Conservation (phyloP, 2,113 vertebrate genomes). For the Arothron firmamentum region DNA sequence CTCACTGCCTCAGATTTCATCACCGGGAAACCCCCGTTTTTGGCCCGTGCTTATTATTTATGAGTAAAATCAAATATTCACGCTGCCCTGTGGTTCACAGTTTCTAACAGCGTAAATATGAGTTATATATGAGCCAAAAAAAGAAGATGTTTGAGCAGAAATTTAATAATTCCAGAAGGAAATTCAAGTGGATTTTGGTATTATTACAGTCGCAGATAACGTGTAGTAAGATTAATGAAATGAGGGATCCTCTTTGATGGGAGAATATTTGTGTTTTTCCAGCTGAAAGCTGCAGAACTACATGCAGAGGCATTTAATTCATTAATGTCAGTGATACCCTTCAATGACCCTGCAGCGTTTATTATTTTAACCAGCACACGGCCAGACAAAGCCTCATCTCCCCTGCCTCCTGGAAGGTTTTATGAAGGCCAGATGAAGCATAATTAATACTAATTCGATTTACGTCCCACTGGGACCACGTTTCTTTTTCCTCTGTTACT, state of each 20-base stretch:
- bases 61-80: background rate
- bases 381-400: slow-evolving; percentile 54
- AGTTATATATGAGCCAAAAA: too few relatives aligned
- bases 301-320: background rate
- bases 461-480: slow-evolving; percentile 47
- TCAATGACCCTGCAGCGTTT: slow-evolving; percentile 29
- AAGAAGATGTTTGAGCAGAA: too few relatives aligned
- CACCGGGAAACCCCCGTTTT: background rate
- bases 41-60: background rate
- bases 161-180: too few relatives aligned
- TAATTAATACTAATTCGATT: slow-evolving; percentile 71
- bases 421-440: slow-evolving; percentile 64
- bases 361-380: slow-evolving; percentile 46
- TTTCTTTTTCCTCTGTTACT: slow-evolving; percentile 25
- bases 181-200: too few relatives aligned
- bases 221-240: too few relatives aligned
- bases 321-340: slow-evolving; percentile 25
- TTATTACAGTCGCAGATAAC: too few relatives aligned
- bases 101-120: too few relatives aligned
- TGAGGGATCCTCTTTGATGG: too few relatives aligned
- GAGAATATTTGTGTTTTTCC: background rate
- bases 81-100: background rate
- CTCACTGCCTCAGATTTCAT: background rate
- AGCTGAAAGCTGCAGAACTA: background rate
- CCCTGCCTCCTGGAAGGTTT: slow-evolving; percentile 52